phyloP scores from a whole-genome alignment of 2,113 vertebrate genomes.

The Ptyas mucosa region DNA sequence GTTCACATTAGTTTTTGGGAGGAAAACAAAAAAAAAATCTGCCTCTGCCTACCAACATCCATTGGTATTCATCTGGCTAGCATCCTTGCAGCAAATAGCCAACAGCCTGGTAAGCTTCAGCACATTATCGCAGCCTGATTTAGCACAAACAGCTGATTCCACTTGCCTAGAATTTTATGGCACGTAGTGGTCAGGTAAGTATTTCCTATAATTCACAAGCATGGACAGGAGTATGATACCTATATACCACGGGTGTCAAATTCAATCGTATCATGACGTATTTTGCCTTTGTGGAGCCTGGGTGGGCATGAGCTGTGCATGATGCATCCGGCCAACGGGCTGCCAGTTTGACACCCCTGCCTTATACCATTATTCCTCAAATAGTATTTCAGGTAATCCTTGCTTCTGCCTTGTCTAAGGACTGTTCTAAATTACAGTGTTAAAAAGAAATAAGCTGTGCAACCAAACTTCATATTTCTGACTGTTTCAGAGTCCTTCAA shows the following conservation, averaged over 20 bases:
- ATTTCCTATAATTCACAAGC: not conserved
- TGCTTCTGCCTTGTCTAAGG: not conserved
- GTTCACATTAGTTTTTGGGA: too few relatives aligned
- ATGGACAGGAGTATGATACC: not conserved
- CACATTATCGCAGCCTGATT: too few relatives aligned
- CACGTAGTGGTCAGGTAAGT: not conserved
- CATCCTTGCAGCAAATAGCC: too few relatives aligned
- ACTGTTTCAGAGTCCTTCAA: not conserved
- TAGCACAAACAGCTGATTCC: not conserved
- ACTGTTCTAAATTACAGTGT: not conserved
- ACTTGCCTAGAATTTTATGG: not conserved
- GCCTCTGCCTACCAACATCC: too few relatives aligned
- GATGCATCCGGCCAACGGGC: rapidly evolving
- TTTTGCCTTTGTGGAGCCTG: too few relatives aligned
- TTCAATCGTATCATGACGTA: too few relatives aligned
- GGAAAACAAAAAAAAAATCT: too few relatives aligned
- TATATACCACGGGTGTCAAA: not conserved
- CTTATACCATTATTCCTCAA: not conserved
- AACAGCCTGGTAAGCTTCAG: too few relatives aligned
- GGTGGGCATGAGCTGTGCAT: too few relatives aligned
- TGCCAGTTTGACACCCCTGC: too few relatives aligned
- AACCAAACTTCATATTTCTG: not conserved
- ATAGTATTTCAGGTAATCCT: not conserved
- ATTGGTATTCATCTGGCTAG: too few relatives aligned
- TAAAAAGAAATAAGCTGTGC: not conserved